Evolutionary conservation across 2,888 invertebrate genomes (phyloP).

Genomic region (Halictus ligatus): DNA sequence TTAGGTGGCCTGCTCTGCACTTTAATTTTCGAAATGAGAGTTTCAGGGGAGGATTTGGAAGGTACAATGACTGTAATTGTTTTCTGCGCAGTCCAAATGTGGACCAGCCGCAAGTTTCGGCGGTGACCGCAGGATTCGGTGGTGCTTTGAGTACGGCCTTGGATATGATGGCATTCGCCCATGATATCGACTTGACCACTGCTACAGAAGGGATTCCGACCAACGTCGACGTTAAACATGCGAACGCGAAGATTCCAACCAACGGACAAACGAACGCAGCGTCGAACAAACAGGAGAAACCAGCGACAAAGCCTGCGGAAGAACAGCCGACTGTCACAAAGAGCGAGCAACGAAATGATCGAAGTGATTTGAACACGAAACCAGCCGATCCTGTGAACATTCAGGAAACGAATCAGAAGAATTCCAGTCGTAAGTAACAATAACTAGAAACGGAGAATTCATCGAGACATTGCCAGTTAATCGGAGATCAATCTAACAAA

Average conservation of each 20-base stretch:
- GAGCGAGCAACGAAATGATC: neutral
- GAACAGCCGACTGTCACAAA: neutral
- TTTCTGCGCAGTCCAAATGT: conserved; percentile 63
- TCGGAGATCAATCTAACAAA: too few species aligned
- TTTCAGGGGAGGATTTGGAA: neutral
- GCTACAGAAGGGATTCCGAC: conserved; percentile 77
- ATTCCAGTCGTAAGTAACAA: conserved; percentile 53
- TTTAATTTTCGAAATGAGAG: neutral
- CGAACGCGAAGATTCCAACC: conserved; percentile 50
- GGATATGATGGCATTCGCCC: conserved; percentile 93
- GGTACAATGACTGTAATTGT: neutral
- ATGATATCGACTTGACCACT: conserved; percentile 87
- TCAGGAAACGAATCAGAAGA: conserved; percentile 52
- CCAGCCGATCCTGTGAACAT: conserved; percentile 12
- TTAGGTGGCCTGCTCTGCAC: neutral
- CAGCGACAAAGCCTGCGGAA: conserved; percentile 19
- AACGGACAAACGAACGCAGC: conserved; percentile 42
- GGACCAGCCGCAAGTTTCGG: conserved; percentile 69
- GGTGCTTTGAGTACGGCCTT: conserved; percentile 91
- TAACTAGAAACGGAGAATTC: too few species aligned
- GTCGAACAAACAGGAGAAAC: conserved; percentile 26
- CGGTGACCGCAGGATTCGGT: conserved; percentile 84
- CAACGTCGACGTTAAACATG: conserved; percentile 65
- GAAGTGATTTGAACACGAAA: neutral
- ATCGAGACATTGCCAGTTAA: too few species aligned